These are phyloP conservation scores for Nephrotoma flavescens DNA, from an alignment of 2,888 invertebrate genomes.

Conservation along the genomic window DNA sequence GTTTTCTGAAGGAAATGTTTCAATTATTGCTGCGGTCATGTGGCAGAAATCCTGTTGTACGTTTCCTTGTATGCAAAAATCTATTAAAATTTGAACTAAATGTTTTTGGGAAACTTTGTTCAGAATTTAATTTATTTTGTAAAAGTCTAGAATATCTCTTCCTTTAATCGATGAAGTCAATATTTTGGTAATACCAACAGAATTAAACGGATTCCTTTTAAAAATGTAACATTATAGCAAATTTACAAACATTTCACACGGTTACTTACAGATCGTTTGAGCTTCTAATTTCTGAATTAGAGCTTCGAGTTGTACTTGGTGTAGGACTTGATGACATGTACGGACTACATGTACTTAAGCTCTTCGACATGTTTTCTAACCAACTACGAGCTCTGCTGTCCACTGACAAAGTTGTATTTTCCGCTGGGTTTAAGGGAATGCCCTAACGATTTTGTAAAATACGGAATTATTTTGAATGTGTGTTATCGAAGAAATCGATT, in stretches of 20 bases:
- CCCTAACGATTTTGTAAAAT: too few species aligned
- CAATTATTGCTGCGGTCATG: background rate
- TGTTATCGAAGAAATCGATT: too few species aligned
- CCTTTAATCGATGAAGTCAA: background rate
- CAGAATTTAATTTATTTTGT: background rate
- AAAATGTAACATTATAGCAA: background rate
- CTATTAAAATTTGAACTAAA: background rate
- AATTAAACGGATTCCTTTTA: background rate
- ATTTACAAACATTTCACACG: background rate
- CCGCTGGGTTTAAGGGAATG: background rate
- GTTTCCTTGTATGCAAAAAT: background rate
- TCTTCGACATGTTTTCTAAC: background rate
- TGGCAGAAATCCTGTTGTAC: background rate
- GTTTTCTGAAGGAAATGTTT: background rate
- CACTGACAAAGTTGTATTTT: background rate
- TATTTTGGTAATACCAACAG: background rate
- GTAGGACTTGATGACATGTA: background rate
- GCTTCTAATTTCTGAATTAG: background rate
- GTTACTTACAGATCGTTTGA: background rate
- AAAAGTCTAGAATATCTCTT: background rate
- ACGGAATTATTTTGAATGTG: too few species aligned
- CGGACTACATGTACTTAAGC: background rate
- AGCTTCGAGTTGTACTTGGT: background rate
- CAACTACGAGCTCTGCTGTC: background rate
- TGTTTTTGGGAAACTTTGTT: background rate